These are phyloP conservation scores for Lasioglossum marginatum DNA, from an alignment of 2,888 invertebrate genomes.

Conservation along the genomic window DNA sequence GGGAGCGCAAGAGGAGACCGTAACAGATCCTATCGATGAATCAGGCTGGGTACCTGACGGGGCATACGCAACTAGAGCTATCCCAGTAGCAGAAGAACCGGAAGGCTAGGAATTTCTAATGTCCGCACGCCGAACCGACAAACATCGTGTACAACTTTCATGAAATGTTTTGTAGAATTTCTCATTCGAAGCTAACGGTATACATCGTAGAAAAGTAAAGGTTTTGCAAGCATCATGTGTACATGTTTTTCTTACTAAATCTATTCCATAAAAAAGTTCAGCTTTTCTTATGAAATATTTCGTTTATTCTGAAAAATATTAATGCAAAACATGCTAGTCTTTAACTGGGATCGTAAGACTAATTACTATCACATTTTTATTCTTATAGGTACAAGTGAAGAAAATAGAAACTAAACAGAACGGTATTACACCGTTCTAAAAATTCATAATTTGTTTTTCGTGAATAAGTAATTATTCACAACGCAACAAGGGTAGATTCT, in stretches of 20 bases:
- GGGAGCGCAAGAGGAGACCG: constrained; percentile 68
- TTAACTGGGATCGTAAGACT: neutral
- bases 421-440: neutral
- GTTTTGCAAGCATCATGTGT: neutral
- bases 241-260: neutral
- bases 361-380: constrained; percentile 22
- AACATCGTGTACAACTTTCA: constrained; percentile 2
- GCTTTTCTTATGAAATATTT: constrained; percentile 16
- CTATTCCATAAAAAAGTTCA: neutral
- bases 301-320: constrained; percentile 14
- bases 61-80: constrained; percentile 56
- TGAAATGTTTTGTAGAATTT: neutral
- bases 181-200: neutral
- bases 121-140: neutral
- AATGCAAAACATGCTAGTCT: constrained; percentile 7
- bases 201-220: neutral
- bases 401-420: constrained; percentile 24
- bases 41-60: constrained; percentile 78
- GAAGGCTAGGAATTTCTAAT: neutral
- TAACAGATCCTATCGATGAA: constrained; percentile 72
- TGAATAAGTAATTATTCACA: neutral
- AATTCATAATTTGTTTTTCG: constrained; percentile 10
- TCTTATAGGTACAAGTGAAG: neutral
- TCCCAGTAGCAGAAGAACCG: neutral
- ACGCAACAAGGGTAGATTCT: neutral